A percentile compares a stretch with the other conserved stretches of the same genome.
These are phyloP conservation scores for Ceyx margarethae DNA, from an alignment of 2,113 vertebrate genomes.

Conservation along the genomic window DNA sequence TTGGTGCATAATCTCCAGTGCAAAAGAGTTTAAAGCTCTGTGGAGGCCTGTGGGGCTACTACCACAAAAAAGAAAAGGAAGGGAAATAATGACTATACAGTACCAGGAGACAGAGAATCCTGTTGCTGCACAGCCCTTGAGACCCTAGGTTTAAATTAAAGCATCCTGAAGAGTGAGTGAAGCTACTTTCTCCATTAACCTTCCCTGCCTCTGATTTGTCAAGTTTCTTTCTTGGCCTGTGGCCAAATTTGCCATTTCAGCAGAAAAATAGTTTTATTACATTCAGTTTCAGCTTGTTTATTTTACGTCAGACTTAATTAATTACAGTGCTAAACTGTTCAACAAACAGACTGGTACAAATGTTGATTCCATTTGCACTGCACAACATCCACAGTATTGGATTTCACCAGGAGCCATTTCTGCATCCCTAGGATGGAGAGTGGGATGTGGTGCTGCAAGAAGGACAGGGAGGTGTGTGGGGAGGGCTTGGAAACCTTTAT, in stretches of 20 bases:
- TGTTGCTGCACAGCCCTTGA: not conserved
- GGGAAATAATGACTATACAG: not conserved
- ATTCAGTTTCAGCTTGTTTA: not conserved
- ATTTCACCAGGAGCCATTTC: not conserved
- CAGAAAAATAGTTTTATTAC: not conserved
- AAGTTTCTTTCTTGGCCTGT: not conserved
- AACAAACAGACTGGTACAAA: not conserved
- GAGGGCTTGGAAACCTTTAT: not conserved
- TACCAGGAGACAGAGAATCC: not conserved
- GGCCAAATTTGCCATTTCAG: not conserved
- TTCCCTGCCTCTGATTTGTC: not conserved
- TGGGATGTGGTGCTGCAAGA: not conserved
- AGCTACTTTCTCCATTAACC: not conserved
- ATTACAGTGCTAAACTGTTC: not conserved
- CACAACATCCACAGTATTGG: not conserved
- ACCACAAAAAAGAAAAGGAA: not conserved
- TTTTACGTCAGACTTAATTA: conserved; percentile 8
- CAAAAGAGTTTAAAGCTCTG: not conserved
- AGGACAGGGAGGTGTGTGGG: not conserved
- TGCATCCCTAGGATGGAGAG: not conserved
- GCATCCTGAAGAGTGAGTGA: not conserved
- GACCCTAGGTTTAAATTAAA: not conserved
- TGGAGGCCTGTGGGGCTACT: not conserved
- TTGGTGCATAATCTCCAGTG: not conserved
- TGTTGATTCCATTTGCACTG: not conserved